A percentile compares a stretch with the other conserved stretches of the same genome.
phyloP scores from a whole-genome alignment of 2,888 invertebrate genomes.

The Andrena bucephala region DNA sequence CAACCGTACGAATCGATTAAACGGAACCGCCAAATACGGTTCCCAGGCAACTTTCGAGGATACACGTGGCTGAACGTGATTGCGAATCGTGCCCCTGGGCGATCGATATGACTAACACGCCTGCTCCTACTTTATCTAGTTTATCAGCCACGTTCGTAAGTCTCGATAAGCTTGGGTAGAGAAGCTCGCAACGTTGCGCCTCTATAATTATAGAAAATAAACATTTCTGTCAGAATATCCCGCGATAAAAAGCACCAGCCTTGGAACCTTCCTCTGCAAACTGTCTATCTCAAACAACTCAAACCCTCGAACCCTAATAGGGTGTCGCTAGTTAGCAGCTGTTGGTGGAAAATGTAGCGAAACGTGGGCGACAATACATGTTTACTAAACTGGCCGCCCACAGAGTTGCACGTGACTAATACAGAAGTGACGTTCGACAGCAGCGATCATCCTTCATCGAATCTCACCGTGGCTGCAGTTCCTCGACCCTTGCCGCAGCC shows the following conservation, averaged over 20 bases:
- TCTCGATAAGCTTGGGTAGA: background rate
- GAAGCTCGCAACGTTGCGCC: background rate
- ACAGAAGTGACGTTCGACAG: background rate
- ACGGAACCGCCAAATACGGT: slow-evolving; percentile 41
- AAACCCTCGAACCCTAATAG: too few relatives aligned
- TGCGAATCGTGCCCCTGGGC: background rate
- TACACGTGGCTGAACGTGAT: slow-evolving; percentile 9
- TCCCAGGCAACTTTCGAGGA: slow-evolving; percentile 7
- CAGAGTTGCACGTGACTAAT: slow-evolving; percentile 10
- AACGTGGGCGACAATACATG: slow-evolving; percentile 25
- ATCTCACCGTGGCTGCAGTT: background rate
- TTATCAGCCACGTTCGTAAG: slow-evolving; percentile 6
- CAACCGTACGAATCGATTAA: slow-evolving; percentile 27
- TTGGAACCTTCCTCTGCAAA: background rate
- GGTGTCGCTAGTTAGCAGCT: background rate
- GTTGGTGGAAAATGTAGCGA: slow-evolving; percentile 7
- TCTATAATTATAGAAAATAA: background rate
- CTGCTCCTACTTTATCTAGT: slow-evolving; percentile 1
- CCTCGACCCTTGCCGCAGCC: background rate
- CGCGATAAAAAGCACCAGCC: background rate
- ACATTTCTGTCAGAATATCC: background rate
- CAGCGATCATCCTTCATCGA: background rate
- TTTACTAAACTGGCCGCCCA: slow-evolving; percentile 26
- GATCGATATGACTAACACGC: slow-evolving; percentile 24
- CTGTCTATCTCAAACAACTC: background rate